phyloP scores from a whole-genome alignment of 2,113 vertebrate genomes.

The Pristiophorus japonicus region DNA sequence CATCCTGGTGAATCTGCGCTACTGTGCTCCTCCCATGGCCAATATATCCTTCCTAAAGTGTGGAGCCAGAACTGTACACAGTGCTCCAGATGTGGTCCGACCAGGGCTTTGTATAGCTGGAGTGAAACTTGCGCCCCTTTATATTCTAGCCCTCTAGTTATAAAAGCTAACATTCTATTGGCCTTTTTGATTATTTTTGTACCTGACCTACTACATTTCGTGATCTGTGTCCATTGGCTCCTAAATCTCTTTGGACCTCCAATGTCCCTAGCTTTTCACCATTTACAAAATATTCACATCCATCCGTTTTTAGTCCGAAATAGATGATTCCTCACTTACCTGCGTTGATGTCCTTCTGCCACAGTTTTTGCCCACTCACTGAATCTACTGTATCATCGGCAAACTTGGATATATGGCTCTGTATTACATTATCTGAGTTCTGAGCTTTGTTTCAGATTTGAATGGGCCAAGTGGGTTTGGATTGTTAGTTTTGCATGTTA shows the following conservation, averaged over 20 bases:
- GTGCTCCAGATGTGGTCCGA: not conserved
- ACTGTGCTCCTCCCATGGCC: not conserved
- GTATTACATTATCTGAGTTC: not conserved
- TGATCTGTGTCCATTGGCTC: not conserved
- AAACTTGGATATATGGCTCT: not conserved
- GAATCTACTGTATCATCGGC: not conserved
- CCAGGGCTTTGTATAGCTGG: not conserved
- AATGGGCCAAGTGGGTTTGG: not conserved
- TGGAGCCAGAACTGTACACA: not conserved
- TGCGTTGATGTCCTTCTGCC: not conserved
- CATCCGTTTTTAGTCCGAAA: not conserved
- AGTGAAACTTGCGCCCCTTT: not conserved
- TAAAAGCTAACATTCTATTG: not conserved
- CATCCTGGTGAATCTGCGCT: not conserved
- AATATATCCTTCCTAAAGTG: not conserved
- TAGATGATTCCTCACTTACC: not conserved
- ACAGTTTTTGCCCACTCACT: not conserved
- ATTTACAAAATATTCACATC: not conserved
- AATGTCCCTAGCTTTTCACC: not conserved
- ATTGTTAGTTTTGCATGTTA: not conserved
- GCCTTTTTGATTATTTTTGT: not conserved
- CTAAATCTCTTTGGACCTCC: not conserved
- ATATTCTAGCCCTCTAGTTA: not conserved
- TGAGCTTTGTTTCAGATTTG: not conserved
- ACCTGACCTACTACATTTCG: not conserved